Evolutionary conservation across 2,113 vertebrate species (phyloP).

Genomic region (Melospiza georgiana): DNA sequence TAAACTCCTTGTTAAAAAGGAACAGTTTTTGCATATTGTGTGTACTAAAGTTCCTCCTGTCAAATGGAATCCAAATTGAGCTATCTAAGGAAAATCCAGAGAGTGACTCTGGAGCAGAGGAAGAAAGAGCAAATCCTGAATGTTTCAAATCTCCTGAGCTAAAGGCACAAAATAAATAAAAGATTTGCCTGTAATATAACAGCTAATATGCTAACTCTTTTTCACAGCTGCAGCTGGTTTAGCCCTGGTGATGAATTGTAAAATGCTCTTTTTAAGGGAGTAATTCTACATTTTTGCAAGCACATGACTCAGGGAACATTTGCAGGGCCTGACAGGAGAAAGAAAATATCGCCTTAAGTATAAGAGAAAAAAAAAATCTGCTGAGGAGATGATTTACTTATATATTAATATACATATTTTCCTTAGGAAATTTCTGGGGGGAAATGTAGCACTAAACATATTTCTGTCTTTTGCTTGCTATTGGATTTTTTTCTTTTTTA

Average conservation of each 20-base stretch:
- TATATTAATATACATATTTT: constrained; percentile 1
- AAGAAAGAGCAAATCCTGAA: background rate
- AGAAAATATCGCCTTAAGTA: background rate
- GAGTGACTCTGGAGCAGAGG: background rate
- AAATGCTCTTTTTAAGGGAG: constrained; percentile 45
- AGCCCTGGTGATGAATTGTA: constrained; percentile 47
- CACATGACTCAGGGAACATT: constrained; percentile 34
- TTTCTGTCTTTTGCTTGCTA: background rate
- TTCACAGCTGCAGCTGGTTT: constrained; percentile 50
- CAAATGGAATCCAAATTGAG: constrained; percentile 22
- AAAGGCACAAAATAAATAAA: constrained; percentile 54
- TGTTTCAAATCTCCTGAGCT: constrained; percentile 22
- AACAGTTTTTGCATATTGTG: background rate
- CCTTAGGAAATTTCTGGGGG: background rate
- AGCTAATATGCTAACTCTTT: constrained; percentile 43
- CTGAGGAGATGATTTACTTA: constrained; percentile 1
- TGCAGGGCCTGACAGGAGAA: constrained; percentile 33
- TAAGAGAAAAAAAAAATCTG: background rate
- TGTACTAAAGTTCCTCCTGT: constrained; percentile 30
- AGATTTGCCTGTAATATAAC: constrained; percentile 20
- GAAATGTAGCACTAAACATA: background rate
- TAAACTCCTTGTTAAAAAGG: constrained; percentile 35
- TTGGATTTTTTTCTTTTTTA: background rate
- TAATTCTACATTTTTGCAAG: constrained; percentile 38
- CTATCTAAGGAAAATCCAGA: background rate